phyloP scores from a whole-genome alignment of 2,113 vertebrate genomes.

The Urocolius indicus region DNA sequence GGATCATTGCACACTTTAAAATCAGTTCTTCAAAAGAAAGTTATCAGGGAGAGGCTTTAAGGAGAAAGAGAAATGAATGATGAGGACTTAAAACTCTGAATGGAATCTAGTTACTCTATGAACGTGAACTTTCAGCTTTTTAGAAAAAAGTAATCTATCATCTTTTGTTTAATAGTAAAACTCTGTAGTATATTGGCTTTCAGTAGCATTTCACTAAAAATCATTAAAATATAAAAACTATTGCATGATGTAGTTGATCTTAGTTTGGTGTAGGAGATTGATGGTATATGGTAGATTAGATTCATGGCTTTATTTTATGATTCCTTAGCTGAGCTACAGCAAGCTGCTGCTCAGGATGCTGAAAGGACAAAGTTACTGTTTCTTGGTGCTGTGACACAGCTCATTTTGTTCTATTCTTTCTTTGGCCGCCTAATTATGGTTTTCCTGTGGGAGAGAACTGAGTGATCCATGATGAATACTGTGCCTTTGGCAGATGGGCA shows the following conservation, averaged over 20 bases:
- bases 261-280: neutral
- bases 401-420: conserved; percentile 27
- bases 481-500: conserved; percentile 6
- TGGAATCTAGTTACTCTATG: neutral
- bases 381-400: neutral
- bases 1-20: neutral
- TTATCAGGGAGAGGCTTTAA: neutral
- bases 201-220: neutral
- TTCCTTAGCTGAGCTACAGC: neutral
- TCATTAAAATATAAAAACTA: neutral
- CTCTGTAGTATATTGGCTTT: neutral
- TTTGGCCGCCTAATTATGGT: neutral
- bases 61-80: neutral
- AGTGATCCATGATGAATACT: neutral
- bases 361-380: conserved; percentile 20
- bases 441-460: neutral
- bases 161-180: neutral
- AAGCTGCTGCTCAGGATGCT: neutral
- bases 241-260: neutral
- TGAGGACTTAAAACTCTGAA: neutral
- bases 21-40: neutral
- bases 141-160: neutral
- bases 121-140: neutral
- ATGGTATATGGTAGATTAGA: neutral
- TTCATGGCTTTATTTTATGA: neutral